A percentile compares a stretch with the other conserved stretches of the same genome.
Evolutionary conservation across 2,113 vertebrate species (phyloP).

Genomic region (Lampris megalopsis): DNA sequence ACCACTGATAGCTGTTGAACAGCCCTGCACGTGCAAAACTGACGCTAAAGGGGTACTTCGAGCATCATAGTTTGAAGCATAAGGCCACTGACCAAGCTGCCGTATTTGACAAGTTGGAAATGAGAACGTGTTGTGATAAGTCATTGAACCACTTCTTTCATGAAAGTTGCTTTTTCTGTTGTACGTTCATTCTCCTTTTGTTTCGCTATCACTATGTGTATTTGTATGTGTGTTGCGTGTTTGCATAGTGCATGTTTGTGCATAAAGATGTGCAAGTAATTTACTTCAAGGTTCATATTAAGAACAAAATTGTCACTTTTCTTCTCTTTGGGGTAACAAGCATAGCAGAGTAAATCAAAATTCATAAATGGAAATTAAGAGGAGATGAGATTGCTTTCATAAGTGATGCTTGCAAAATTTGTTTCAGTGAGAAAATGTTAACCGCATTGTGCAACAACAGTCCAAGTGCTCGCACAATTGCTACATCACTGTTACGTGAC

Average conservation of each 20-base stretch:
- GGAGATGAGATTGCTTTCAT: slow-evolving; percentile 46
- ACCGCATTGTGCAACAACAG: slow-evolving; percentile 30
- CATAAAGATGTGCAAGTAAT: no score
- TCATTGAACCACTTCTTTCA: slow-evolving; percentile 3
- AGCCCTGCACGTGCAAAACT: no score
- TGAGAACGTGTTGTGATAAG: no score
- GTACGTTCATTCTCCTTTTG: neutral
- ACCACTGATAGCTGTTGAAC: no score
- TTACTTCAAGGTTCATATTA: slow-evolving; percentile 23
- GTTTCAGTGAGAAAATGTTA: slow-evolving; percentile 42
- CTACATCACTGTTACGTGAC: neutral
- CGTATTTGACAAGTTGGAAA: no score
- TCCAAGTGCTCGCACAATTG: slow-evolving; percentile 23
- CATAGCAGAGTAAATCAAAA: slow-evolving; percentile 49
- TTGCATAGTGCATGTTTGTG: neutral
- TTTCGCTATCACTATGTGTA: slow-evolving; percentile 1
- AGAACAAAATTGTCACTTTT: slow-evolving; percentile 17
- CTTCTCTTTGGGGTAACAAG: slow-evolving; percentile 25
- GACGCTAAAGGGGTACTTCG: no score
- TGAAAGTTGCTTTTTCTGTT: slow-evolving; percentile 14
- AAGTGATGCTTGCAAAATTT: slow-evolving; percentile 51
- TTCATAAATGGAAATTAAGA: slow-evolving; percentile 52
- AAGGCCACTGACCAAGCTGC: no score
- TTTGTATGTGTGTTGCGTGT: slow-evolving; percentile 1
- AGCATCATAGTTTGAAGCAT: no score